Evolutionary conservation across 2,888 invertebrate species (phyloP).

Genomic region (Stegana nigrithorax): DNA sequence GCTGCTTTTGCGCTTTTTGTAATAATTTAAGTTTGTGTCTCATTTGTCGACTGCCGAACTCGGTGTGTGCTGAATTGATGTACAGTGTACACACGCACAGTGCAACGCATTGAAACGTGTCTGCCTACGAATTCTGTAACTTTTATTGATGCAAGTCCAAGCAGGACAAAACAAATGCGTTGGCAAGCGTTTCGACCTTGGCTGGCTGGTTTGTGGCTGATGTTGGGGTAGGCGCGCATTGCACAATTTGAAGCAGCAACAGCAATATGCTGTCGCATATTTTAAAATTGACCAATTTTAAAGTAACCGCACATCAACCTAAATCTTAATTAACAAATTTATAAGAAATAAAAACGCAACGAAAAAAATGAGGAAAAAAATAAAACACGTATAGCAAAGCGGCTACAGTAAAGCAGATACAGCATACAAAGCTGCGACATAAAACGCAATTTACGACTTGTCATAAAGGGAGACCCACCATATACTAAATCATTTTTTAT

Average conservation of each 20-base stretch:
- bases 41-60: too few relatives aligned
- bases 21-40: background rate
- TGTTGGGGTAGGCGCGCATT: too few relatives aligned
- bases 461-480: slow-evolving; percentile 57
- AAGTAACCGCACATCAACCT: slow-evolving; percentile 57
- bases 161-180: too few relatives aligned
- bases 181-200: too few relatives aligned
- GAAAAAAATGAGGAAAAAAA: slow-evolving; percentile 22
- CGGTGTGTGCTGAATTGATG: background rate
- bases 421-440: slow-evolving; percentile 46
- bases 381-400: background rate
- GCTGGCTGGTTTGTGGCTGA: too few relatives aligned
- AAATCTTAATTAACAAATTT: slow-evolving; percentile 60
- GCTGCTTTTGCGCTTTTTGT: background rate
- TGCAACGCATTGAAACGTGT: background rate
- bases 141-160: too few relatives aligned
- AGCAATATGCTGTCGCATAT: too few relatives aligned
- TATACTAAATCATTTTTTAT: slow-evolving; percentile 63
- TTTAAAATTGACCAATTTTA: slow-evolving; percentile 20
- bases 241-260: too few relatives aligned
- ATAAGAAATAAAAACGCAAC: slow-evolving; percentile 51
- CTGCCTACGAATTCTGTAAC: too few relatives aligned
- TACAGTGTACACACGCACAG: background rate
- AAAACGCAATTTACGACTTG: slow-evolving; percentile 60
- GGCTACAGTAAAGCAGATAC: slow-evolving; percentile 23